Base-by-base conservation (phyloP, 2,113 vertebrate genomes). In the Sinocyclocheilus rhinocerous region DNA sequence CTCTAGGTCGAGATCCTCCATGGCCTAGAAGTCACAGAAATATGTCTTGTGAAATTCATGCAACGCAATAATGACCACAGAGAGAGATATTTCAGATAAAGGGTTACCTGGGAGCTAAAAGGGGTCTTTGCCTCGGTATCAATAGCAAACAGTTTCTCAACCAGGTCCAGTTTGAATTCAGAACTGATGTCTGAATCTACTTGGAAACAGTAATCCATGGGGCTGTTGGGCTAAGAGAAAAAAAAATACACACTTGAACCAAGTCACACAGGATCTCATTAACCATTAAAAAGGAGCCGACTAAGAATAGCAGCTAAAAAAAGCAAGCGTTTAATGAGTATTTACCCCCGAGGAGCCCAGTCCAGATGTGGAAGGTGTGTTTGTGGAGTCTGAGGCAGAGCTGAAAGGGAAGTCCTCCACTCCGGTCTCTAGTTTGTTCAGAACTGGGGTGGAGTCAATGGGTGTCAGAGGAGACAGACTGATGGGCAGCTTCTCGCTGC, bases 121-220 rank as follows among this genome's bases (percentile, higher is more conserved):
- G 96, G 96, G 76, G 95, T 96, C 93, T 97, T 99, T 70, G 97
- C 95, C 85, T 99, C 96, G 48, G 97, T 96, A 89, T 99, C 98
- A 87, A 97, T 97, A 48, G 98, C 97, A 95, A 99, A 99, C 88
- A 99, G 94, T 90, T 97, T 99, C 94, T 98, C 98, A 88, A 99
- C 97, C 88, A 97, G 91, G 93, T 99, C 97, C 88, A 99, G 93
- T 94, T 99, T 99, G 91, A 99, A 99, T 86, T 97, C 97, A 52
- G 95, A 95, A 84, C 93, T 95, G 87, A 99, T 97, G 55, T 97
- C 97, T 20, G 96, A 96, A 87, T 99, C 97, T 15, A 87, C 87
- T 45, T 75, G 83, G 22, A 90, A 90, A 61, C 63, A 81, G 84
- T 97, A 97, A 86, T 96, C 95, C 20, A 95, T 89, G 7, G 96